These are phyloP conservation scores for Amblyraja radiata DNA, from an alignment of 2,797 vertebrate species.

Conservation along the genomic window DNA sequence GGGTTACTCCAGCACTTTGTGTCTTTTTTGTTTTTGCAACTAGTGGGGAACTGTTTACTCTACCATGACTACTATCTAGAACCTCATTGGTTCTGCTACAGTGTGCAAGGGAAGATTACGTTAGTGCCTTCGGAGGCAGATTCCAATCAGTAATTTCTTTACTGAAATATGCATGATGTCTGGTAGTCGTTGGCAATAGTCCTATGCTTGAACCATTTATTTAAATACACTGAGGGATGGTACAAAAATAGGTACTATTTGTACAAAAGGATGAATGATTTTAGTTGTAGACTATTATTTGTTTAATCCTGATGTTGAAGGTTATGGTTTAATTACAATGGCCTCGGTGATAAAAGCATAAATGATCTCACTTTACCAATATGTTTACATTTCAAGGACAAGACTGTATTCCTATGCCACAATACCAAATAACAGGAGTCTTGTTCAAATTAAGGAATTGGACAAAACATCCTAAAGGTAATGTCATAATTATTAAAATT, in stretches of 20 bases:
- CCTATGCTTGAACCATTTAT: neutral
- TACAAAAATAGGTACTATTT: neutral
- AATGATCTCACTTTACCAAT: neutral
- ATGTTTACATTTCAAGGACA: neutral
- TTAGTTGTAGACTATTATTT: neutral
- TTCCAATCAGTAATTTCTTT: too few species aligned
- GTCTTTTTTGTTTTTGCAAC: too few species aligned
- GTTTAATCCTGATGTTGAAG: neutral
- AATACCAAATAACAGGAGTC: neutral
- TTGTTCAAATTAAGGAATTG: neutral
- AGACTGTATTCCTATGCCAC: neutral
- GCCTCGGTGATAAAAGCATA: too few species aligned
- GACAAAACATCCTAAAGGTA: neutral
- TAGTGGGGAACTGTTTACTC: too few species aligned
- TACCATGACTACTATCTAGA: too few species aligned
- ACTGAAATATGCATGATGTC: neutral
- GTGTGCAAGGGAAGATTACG: too few species aligned
- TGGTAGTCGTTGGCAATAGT: neutral
- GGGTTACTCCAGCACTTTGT: too few species aligned
- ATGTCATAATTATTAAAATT: neutral
- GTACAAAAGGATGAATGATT: neutral
- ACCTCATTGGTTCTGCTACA: too few species aligned
- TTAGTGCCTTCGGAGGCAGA: too few species aligned
- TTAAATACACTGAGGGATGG: neutral
- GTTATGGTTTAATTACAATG: too few species aligned